phyloP scores from a whole-genome alignment of 2,888 invertebrate genomes.

The Eupithecia exiguata region DNA sequence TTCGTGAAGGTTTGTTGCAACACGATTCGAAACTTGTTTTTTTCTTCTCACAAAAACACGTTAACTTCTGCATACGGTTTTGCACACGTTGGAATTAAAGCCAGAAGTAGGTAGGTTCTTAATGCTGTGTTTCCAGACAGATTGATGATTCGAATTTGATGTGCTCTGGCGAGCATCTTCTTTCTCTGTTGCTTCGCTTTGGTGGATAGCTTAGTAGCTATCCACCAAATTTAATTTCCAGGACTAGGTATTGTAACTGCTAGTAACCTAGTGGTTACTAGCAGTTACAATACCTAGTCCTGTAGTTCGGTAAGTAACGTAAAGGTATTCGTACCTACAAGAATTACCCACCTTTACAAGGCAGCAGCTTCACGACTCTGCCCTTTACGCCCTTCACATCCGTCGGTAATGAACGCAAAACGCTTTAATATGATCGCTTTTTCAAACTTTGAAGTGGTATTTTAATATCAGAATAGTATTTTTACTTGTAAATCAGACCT shows the following conservation, averaged over 20 bases:
- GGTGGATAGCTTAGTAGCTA: neutral
- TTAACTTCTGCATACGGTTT: neutral
- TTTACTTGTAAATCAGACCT: neutral
- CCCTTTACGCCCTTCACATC: slow-evolving; percentile 41
- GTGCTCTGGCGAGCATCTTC: neutral
- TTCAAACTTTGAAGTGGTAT: slow-evolving; percentile 10
- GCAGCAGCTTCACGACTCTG: slow-evolving; percentile 39
- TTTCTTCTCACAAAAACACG: neutral
- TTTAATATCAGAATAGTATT: neutral
- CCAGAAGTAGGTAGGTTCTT: too few relatives aligned
- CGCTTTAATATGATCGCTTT: slow-evolving; percentile 23
- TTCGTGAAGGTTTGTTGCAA: neutral
- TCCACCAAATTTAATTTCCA: too few relatives aligned
- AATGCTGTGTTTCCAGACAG: neutral
- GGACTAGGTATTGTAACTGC: too few relatives aligned
- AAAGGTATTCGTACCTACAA: slow-evolving; percentile 12
- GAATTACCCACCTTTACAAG: slow-evolving; percentile 9
- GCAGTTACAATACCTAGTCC: neutral
- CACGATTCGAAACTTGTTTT: neutral
- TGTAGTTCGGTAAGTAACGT: neutral
- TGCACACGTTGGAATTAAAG: neutral
- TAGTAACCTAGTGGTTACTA: too few relatives aligned
- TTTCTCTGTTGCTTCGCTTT: neutral
- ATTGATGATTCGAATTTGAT: neutral
- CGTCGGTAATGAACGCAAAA: slow-evolving; percentile 19